Base-by-base conservation (phyloP, 2,113 vertebrate species). In the Equus quagga region DNA sequence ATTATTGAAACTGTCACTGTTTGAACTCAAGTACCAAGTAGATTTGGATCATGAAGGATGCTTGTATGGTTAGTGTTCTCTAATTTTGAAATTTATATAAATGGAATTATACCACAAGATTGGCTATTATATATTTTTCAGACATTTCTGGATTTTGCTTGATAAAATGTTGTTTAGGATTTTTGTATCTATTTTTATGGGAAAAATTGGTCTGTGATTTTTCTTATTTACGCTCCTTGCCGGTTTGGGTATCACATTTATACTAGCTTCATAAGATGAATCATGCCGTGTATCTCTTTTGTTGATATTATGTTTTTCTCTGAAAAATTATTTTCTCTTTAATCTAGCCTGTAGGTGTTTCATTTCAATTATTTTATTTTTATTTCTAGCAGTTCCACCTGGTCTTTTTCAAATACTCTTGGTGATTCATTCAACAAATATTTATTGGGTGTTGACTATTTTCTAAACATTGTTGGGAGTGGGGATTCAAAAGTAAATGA, bases 21-120 rank as follows among this genome's bases (percentile, higher is more conserved):
- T 79, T 85, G 41, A 94, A 86, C 17, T 70, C 83, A 58, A 24
- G 19, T 49, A 65, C 33, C 54, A 88, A 36, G 44, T 70, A 70
- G 33, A 54, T 94, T 41, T 84, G 70, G 31, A 65, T 79, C 79
- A 64, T 56, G 70, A 79, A 89, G 26, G n/a, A 64, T 36, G 33
- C 21, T 64, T 72, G 19, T 67, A 67, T 65, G 65, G 3, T 87
- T 89, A n/a, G 31, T 70, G 5, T 83, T 70, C 11, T 70, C 69
- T 94, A n/a, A 96, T 93, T 72, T 58, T 88, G 21, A 91, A 88
- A 64, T 92, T 19, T 80, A 64, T 90, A 2, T 85, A 85, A 89
- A 13, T 31, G 60, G 41, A 89, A 73, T 84, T 85, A 79, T 44
- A 78, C 26, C 65, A 24, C 11, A 64, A 56, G 65, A 56, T 83